Conservation (phyloP, 2,113 vertebrate species). For the Dasypus novemcinctus region DNA sequence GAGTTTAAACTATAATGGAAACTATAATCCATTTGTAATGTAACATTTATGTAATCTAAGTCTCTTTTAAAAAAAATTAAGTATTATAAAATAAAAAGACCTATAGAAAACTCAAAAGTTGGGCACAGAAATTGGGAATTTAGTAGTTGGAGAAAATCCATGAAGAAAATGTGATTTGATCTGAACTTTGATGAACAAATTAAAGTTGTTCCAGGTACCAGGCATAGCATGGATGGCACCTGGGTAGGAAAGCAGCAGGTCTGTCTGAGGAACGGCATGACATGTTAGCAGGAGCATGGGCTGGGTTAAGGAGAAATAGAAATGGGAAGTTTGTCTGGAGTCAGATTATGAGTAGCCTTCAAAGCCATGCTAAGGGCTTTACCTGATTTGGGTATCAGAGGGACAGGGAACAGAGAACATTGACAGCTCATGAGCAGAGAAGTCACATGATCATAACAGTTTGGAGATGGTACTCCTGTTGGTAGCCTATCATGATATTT, state of each 20-base stretch:
- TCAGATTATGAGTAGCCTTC: background rate
- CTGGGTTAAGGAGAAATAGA: background rate
- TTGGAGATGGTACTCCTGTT: background rate
- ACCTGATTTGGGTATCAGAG: background rate
- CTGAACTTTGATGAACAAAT: background rate
- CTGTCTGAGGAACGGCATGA: background rate
- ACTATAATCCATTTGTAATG: too few relatives aligned
- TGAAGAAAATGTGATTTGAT: background rate
- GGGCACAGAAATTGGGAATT: background rate
- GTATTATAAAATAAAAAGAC: background rate
- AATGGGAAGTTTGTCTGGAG: background rate
- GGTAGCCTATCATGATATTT: background rate
- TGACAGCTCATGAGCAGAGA: background rate
- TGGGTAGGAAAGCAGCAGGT: background rate
- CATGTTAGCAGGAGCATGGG: accelerated
- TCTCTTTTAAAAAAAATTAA: too few relatives aligned
- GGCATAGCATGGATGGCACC: background rate
- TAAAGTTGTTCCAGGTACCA: background rate
- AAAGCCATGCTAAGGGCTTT: background rate
- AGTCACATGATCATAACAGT: background rate
- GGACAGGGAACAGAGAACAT: background rate
- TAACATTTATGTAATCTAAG: too few relatives aligned
- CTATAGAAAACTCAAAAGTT: background rate
- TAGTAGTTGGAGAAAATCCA: background rate
- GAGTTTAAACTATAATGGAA: too few relatives aligned